Evolutionary conservation across 2,113 vertebrate species (phyloP).

Genomic region (Oreochromis spilurus): DNA sequence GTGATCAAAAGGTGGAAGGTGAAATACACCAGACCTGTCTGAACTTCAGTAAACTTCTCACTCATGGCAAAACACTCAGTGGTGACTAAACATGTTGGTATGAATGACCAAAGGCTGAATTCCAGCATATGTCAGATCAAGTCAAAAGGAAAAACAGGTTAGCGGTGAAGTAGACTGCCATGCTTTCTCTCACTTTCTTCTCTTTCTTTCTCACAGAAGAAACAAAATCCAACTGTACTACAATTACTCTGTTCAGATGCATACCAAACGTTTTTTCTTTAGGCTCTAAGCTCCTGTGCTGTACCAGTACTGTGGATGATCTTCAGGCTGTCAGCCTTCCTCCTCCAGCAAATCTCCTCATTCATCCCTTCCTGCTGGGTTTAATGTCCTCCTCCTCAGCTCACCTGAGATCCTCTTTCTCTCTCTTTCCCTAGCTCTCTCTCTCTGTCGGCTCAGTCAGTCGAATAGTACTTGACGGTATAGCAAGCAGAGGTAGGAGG

Average conservation of each 20-base stretch:
- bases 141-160: not conserved
- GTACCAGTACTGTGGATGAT: not conserved
- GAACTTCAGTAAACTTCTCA: not conserved
- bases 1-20: not conserved
- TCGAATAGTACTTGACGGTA: not conserved
- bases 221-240: not conserved
- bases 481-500: slow-evolving; percentile 19
- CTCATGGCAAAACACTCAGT: not conserved
- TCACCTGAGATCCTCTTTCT: slow-evolving; percentile 32
- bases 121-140: not conserved
- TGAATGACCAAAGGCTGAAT: not conserved
- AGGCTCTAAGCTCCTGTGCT: not conserved
- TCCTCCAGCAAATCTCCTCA: slow-evolving; percentile 45
- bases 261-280: not conserved
- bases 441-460: slow-evolving; percentile 13
- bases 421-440: not conserved
- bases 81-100: not conserved
- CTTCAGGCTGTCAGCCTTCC: slow-evolving; percentile 37
- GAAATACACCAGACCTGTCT: not conserved
- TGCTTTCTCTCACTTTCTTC: not conserved
- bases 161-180: not conserved
- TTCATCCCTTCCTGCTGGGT: slow-evolving; percentile 54
- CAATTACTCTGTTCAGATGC: not conserved
- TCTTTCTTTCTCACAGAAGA: not conserved
- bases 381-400: slow-evolving; percentile 45